Base-by-base conservation (phyloP, 2,797 vertebrate genomes). In the Sebastes cheni region DNA sequence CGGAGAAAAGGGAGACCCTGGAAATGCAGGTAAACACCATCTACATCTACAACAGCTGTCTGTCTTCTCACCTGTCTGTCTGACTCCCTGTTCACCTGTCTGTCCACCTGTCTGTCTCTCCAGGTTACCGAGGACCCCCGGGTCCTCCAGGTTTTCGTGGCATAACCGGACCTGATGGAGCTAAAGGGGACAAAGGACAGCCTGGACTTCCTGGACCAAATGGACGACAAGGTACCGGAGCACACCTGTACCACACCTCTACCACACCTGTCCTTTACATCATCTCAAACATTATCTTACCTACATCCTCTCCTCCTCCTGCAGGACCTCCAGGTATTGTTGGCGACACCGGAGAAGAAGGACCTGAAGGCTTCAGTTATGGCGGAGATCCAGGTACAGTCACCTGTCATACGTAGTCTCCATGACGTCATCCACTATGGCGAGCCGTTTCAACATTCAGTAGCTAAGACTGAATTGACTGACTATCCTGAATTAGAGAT, bases 321-420 rank as follows among this genome's bases (percentile, higher is more conserved):
- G 10, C 54, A 95, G 95, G 95, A 66, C 77, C 82, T 42, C 50
- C 5, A 18, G 95, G 95, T 2, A 5, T 10, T 42, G 14, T 22
- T 36, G 95, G 95, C 27, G 92, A 94, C 36, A 72, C 79, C 6
- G 95, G 95, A 79, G 87, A 91, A 0, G 77, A 91, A 75, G 95
- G 95, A 77, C 30, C 9, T 14, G 93, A 95, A 4, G 94, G 95
- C n/a, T 25, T 56, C 32, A 92, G 90, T 78, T 87, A 85, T 36
- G 46, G 12, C 7, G 95, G 95, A 79, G 73, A 83, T 13, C 69
- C 89, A 84, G 92, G 92, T 91, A 78, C 2, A 46, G 2, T 72
- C 14, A 39, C 46, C 25, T 39, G 23, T 67, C 36, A 4, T 11
- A 13, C 4, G 36, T 36, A 13, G 36, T 36, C 36, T 12, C 36